Conservation (phyloP, 2,113 vertebrate genomes). For the Pseudolaguvia tuberculata region DNA sequence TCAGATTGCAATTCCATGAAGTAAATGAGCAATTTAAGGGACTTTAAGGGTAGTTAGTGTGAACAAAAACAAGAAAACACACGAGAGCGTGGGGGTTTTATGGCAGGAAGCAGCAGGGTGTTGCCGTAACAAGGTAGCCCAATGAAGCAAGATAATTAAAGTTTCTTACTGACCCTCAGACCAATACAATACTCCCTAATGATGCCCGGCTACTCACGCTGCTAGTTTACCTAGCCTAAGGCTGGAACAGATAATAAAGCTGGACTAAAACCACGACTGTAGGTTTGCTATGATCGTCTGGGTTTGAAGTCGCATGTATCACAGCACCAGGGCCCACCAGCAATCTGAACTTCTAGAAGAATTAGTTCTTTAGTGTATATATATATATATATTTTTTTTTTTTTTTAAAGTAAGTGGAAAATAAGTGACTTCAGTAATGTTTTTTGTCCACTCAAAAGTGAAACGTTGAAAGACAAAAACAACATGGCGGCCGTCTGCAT, state of each 20-base stretch:
- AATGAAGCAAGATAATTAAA: conserved; percentile 74
- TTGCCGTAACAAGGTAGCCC: conserved; percentile 54
- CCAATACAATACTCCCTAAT: conserved; percentile 34
- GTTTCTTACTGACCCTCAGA: conserved; percentile 69
- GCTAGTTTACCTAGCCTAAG: conserved; percentile 41
- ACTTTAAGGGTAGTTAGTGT: conserved; percentile 24
- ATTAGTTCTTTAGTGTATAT: too few species aligned
- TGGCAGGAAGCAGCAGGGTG: conserved; percentile 55
- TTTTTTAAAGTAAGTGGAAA: too few species aligned
- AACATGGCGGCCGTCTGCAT: too few species aligned
- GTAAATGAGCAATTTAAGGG: neutral
- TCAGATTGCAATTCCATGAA: neutral
- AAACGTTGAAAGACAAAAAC: too few species aligned
- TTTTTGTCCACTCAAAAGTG: too few species aligned
- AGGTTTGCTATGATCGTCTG: too few species aligned
- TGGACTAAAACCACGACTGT: neutral
- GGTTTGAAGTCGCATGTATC: too few species aligned
- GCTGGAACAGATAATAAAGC: conserved; percentile 25
- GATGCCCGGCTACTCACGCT: conserved; percentile 48
- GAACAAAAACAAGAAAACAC: conserved; percentile 37
- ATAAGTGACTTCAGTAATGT: too few species aligned
- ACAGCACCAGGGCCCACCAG: too few species aligned
- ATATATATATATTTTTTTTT: too few species aligned
- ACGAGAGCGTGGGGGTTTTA: conserved; percentile 37
- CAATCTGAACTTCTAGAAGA: too few species aligned